Base-by-base conservation (phyloP, 2,113 vertebrate species). In the Phrynosoma blainvillii region DNA sequence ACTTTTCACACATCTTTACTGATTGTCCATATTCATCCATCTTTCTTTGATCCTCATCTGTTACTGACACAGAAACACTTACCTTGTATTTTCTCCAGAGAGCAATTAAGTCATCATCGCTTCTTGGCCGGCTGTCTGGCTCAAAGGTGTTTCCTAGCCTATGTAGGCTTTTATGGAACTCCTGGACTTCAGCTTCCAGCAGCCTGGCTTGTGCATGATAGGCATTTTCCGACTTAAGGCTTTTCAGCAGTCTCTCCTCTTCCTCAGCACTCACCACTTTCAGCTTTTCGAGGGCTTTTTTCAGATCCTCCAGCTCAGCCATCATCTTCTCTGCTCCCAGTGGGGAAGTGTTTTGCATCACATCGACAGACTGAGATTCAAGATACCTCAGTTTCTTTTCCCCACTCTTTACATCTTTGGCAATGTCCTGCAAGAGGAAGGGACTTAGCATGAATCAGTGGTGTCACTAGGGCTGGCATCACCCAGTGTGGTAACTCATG, bases 321-420 rank as follows among this genome's bases (percentile, higher is more conserved):
- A 95, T 94, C 84, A 99, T 95, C 84, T 91, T 91, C 85, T 97
- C 97, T 0, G 98, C 97, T 10, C 98, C 99, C 0, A 97, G 89
- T 0, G 98, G 98, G 66, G 98, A 99, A 0, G 98, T 98, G 91
- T 97, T 97, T 74, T 89, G 92, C 88, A 97, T 96, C 83, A 99
- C 96, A 0, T 89, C 92, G 59, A 88, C 91, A 0, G 97, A 97
- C 76, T 96, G 76, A 5, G 77, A 92, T 95, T 99, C 97, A 42
- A 99, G 96, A 70, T 94, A 84, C 86, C 91, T 95, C 92, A 98
- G 87, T 16, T 97, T 97, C 78, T 95, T 96, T 92, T 97, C 95
- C 66, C 98, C 97, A 0, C 71, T 90, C 8, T 94, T 96, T 36
- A 99, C 95, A 0, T 94, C 96, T 85, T 96, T 93, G 25, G 97